Conservation (phyloP, 2,797 vertebrate genomes). For the Clarias laeviceps region DNA sequence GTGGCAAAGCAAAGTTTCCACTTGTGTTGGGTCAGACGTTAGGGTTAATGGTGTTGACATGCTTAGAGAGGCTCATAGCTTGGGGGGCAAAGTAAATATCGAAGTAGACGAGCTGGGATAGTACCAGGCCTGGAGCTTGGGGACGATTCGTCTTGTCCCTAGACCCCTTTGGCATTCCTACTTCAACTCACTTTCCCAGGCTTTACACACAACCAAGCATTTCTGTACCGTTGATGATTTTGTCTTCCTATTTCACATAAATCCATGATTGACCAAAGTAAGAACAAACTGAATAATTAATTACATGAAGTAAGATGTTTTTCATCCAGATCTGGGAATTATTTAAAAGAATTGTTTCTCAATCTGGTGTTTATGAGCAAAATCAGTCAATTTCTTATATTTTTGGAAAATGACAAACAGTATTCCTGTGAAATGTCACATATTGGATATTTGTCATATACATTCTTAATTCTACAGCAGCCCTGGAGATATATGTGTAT, state of each 20-base stretch:
- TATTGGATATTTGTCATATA: not conserved
- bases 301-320: no score
- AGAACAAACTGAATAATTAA: not conserved
- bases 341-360: not conserved
- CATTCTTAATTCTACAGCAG: not conserved
- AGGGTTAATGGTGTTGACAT: conserved; percentile 25
- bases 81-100: conserved; percentile 36
- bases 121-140: conserved; percentile 1
- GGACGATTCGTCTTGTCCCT: conserved; percentile 5
- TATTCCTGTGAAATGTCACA: not conserved
- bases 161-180: conserved; percentile 6
- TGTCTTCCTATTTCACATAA: not conserved
- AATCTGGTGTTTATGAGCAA: not conserved
- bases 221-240: not conserved
- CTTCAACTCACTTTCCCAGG: conserved; percentile 13
- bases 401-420: not conserved
- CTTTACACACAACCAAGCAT: conserved; percentile 14
- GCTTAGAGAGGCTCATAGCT: conserved; percentile 22
- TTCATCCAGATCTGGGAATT: no score
- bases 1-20: not conserved
- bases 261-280: not conserved
- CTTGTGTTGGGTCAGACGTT: conserved; percentile 14
- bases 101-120: not conserved
- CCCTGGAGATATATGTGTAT: not conserved
- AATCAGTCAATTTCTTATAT: not conserved